Evolutionary conservation across 1,140 invertebrate genomes (phyloP).

Genomic region (Rhyacophila brunnea): DNA sequence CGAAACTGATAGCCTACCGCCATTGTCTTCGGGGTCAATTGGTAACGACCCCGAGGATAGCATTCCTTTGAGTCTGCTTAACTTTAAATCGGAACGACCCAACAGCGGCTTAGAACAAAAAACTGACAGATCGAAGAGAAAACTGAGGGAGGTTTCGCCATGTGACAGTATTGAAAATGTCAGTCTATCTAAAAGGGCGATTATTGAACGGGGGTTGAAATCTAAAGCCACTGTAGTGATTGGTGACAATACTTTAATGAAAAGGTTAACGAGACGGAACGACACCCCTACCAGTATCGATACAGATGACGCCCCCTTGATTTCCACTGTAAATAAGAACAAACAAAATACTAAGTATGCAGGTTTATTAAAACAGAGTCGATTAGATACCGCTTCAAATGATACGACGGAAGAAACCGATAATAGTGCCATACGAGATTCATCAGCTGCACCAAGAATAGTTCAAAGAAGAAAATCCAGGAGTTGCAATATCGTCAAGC

Average conservation of each 20-base stretch:
- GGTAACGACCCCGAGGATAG: constrained; percentile 54
- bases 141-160: constrained; percentile 52
- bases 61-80: constrained; percentile 51
- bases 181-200: constrained; percentile 46
- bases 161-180: constrained; percentile 53
- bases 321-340: neutral
- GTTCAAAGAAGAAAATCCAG: constrained; percentile 47
- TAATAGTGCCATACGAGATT: constrained; percentile 8
- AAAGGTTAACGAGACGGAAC: constrained; percentile 17
- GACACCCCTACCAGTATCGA: constrained; percentile 11
- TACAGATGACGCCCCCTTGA: constrained; percentile 13
- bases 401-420: constrained; percentile 12
- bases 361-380: neutral
- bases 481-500: constrained; percentile 44
- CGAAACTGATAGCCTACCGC: constrained; percentile 59
- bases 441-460: constrained; percentile 27
- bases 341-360: neutral
- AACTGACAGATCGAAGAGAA: constrained; percentile 49
- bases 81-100: constrained; percentile 45
- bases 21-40: constrained; percentile 45
- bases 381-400: constrained; percentile 6
- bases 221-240: constrained; percentile 12
- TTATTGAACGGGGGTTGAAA: constrained; percentile 40
- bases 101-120: constrained; percentile 42
- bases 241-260: neutral